These are phyloP conservation scores for Dyspetes luteomarginatus DNA, from an alignment of 2,888 invertebrate genomes.

Conservation along the genomic window DNA sequence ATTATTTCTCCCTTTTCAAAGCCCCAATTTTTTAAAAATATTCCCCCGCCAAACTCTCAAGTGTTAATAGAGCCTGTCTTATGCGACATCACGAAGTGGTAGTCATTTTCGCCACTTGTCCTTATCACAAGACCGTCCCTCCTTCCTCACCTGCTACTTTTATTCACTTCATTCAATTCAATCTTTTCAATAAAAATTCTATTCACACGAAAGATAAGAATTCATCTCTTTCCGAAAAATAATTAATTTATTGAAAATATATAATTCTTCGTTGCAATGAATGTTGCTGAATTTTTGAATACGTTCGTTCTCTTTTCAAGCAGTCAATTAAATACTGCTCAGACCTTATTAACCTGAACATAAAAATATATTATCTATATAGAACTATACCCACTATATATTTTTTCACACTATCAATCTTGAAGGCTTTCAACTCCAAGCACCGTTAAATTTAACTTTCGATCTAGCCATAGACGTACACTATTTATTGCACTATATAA, in stretches of 20 bases:
- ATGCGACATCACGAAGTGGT: constrained; percentile 51
- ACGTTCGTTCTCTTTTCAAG: constrained; percentile 1
- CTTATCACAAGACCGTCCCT: constrained; percentile 41
- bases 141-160: constrained; percentile 10
- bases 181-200: constrained; percentile 35
- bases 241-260: constrained; percentile 8
- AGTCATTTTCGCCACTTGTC: constrained; percentile 16
- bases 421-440: constrained; percentile 4
- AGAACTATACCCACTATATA: not conserved
- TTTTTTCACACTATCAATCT: not conserved
- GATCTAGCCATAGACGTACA: constrained; percentile 27
- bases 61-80: constrained; percentile 50
- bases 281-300: not conserved
- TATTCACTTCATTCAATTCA: constrained; percentile 51
- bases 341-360: not conserved
- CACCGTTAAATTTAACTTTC: constrained; percentile 22
- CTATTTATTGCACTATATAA: constrained; percentile 26
- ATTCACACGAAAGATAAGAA: constrained; percentile 33
- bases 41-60: not conserved
- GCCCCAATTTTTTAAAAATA: constrained; percentile 24
- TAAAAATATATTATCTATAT: not conserved
- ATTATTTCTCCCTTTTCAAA: not conserved
- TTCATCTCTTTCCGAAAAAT: constrained; percentile 8
- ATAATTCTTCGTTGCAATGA: constrained; percentile 3
- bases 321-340: constrained; percentile 32